Conservation (phyloP, 2,888 invertebrate species). For the Tortrix viridana region DNA sequence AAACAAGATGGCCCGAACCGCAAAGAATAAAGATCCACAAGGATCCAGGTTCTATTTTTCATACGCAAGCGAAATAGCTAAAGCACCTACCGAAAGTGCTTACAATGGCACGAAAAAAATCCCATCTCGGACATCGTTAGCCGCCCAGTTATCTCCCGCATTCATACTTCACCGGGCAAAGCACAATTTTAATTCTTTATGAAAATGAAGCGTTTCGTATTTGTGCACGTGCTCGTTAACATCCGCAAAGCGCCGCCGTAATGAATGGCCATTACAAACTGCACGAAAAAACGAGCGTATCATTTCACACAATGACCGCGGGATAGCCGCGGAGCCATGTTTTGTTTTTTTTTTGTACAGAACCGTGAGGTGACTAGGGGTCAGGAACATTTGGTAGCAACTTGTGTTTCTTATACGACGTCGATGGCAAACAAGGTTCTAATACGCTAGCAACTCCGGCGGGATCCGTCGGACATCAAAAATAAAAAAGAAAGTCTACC, state of each 20-base stretch:
- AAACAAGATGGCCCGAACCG: too few relatives aligned
- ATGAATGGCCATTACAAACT: slow-evolving; percentile 45
- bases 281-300: slow-evolving; percentile 38
- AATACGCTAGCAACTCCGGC: too few relatives aligned
- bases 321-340: not conserved
- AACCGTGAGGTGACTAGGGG: too few relatives aligned
- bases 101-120: not conserved
- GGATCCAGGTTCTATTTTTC: too few relatives aligned
- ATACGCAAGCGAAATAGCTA: too few relatives aligned
- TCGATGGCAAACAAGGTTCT: too few relatives aligned
- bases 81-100: not conserved
- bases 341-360: too few relatives aligned
- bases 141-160: slow-evolving; percentile 19
- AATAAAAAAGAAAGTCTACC: too few relatives aligned
- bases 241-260: slow-evolving; percentile 39
- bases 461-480: too few relatives aligned
- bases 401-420: too few relatives aligned
- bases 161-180: slow-evolving; percentile 16
- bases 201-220: slow-evolving; percentile 37
- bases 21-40: too few relatives aligned
- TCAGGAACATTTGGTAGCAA: too few relatives aligned
- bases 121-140: slow-evolving; percentile 20
- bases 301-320: slow-evolving; percentile 28
- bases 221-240: slow-evolving; percentile 45
- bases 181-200: slow-evolving; percentile 34